Conservation (phyloP, 2,888 invertebrate genomes). For the Bombylius major region DNA sequence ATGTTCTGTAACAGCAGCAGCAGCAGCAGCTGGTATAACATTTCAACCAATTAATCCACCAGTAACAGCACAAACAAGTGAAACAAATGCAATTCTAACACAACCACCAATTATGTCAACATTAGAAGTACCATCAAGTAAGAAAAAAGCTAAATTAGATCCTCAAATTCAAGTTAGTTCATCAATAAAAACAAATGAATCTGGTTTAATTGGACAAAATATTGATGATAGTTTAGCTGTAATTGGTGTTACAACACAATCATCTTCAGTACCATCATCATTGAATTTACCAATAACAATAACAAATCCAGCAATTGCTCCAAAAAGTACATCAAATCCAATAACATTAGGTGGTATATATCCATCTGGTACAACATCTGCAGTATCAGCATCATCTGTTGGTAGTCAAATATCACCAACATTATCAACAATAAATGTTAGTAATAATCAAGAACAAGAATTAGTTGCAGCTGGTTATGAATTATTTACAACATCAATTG, state of each 20-base stretch:
- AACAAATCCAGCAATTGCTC: constrained; percentile 59
- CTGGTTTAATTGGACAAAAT: constrained; percentile 17
- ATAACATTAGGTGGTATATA: constrained; percentile 16
- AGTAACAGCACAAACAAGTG: constrained; percentile 44
- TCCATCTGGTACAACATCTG: constrained; percentile 7
- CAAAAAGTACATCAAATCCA: constrained; percentile 26
- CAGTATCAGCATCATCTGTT: not conserved
- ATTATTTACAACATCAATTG: constrained; percentile 8
- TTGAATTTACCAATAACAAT: constrained; percentile 64
- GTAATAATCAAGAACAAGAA: constrained; percentile 1
- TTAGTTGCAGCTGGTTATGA: not conserved
- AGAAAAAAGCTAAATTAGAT: constrained; percentile 7
- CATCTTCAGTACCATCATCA: constrained; percentile 50
- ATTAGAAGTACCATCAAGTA: constrained; percentile 53
- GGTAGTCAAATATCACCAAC: constrained; percentile 12
- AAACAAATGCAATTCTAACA: constrained; percentile 61
- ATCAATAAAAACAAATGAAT: constrained; percentile 7
- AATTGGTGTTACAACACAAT: constrained; percentile 41
- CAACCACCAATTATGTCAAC: constrained; percentile 73
- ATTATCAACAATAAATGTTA: constrained; percentile 7
- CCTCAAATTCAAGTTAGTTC: constrained; percentile 20
- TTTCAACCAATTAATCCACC: constrained; percentile 26
- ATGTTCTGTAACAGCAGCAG: not conserved
- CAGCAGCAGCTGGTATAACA: constrained; percentile 5
- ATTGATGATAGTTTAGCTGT: constrained; percentile 46